phyloP scores from a whole-genome alignment of 1,140 invertebrate genomes.

The Tribolium madens region DNA sequence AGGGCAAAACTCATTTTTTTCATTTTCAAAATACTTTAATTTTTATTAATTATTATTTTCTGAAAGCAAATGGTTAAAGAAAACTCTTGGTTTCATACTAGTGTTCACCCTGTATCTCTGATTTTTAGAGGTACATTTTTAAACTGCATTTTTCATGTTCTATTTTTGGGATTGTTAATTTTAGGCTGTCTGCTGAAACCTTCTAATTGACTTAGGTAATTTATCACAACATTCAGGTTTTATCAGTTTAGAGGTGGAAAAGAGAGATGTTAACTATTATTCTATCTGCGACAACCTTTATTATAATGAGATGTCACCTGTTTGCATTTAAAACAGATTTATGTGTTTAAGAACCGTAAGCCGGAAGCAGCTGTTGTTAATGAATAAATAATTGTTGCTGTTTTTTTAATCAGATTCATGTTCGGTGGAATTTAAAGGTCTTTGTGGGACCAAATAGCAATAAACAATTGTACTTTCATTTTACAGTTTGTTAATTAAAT shows the following conservation, averaged over 20 bases:
- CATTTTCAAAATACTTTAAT: too few relatives aligned
- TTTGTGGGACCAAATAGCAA: background rate
- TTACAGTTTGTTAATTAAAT: background rate
- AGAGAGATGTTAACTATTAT: background rate
- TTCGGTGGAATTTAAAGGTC: background rate
- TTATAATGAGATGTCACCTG: constrained; percentile 32
- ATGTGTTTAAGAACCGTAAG: constrained; percentile 25
- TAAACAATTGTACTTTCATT: background rate
- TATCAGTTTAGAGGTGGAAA: background rate
- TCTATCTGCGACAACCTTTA: constrained; percentile 4
- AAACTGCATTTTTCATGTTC: background rate
- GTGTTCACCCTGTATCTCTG: too few relatives aligned
- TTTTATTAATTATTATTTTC: too few relatives aligned
- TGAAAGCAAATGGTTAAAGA: too few relatives aligned
- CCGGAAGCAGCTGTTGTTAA: constrained; percentile 29
- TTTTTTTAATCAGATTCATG: constrained; percentile 8
- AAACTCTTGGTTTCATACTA: too few relatives aligned
- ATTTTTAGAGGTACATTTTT: too few relatives aligned
- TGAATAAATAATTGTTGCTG: constrained; percentile 11
- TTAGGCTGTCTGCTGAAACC: background rate
- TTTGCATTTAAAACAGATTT: constrained; percentile 33
- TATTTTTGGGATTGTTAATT: background rate
- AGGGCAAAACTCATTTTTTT: too few relatives aligned
- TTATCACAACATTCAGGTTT: background rate
- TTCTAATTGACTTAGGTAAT: background rate